Evolutionary conservation across 2,797 vertebrate genomes (phyloP).

Genomic region (Sebastes ruberrimus): DNA sequence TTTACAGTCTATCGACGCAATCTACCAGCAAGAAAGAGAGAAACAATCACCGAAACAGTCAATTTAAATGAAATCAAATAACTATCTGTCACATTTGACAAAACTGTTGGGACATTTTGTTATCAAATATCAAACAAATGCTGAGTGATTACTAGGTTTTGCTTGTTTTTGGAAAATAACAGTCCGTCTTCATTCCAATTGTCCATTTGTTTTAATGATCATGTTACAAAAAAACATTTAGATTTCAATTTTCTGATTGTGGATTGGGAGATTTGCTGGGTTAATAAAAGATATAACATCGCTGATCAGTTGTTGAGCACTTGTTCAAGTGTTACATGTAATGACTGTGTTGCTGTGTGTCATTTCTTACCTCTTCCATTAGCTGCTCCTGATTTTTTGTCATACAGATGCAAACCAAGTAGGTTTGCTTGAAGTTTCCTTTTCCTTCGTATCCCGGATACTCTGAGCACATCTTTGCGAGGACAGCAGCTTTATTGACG

Average conservation of each 20-base stretch:
- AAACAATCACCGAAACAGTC: neutral
- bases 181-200: neutral
- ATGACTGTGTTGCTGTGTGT: neutral
- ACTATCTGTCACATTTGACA: neutral
- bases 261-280: neutral
- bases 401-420: slow-evolving; percentile 96
- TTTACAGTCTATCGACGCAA: slow-evolving; percentile 94
- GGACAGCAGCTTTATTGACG: slow-evolving; percentile 90
- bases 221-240: no score
- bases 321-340: neutral
- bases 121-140: neutral
- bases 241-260: no score
- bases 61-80: neutral
- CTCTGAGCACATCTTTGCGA: slow-evolving; percentile 95
- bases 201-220: neutral
- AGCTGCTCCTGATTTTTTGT: slow-evolving; percentile 93
- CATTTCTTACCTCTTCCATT: slow-evolving; percentile 93
- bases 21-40: slow-evolving; percentile 59
- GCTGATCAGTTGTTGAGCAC: neutral
- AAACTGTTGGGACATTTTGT: neutral
- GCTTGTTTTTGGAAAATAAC: neutral
- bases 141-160: neutral
- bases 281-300: neutral
- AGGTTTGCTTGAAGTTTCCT: slow-evolving; percentile 97
- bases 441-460: slow-evolving; percentile 94